These are phyloP conservation scores for Pristionchus entomophagus DNA, from an alignment of 2,888 invertebrate species.

Conservation along the genomic window DNA sequence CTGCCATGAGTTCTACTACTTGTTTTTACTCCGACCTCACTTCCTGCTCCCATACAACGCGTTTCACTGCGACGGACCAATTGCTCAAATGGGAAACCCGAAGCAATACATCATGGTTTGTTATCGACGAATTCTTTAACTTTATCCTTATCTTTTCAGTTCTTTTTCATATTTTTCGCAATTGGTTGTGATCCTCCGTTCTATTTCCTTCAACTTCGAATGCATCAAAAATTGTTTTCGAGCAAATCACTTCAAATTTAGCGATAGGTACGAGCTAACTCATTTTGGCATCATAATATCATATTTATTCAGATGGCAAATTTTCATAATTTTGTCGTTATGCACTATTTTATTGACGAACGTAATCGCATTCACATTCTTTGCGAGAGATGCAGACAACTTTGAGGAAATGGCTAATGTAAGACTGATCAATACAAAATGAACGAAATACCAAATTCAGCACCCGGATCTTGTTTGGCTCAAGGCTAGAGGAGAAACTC, in stretches of 20 bases:
- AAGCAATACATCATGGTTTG: not conserved
- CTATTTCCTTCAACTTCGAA: not conserved
- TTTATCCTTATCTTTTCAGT: too few species aligned
- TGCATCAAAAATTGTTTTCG: not conserved
- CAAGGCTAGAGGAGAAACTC: not conserved
- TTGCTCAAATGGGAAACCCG: not conserved
- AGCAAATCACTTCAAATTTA: not conserved
- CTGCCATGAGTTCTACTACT: not conserved
- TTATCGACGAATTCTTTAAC: too few species aligned
- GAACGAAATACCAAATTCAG: not conserved
- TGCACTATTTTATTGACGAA: too few species aligned
- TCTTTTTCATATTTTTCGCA: not conserved
- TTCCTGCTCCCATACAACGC: not conserved
- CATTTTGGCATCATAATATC: too few species aligned
- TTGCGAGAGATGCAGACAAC: not conserved
- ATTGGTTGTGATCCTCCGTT: not conserved
- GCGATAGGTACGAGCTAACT: not conserved
- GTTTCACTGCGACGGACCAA: not conserved
- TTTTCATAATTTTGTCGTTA: too few species aligned
- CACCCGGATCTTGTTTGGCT: not conserved
- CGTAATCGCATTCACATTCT: not conserved
- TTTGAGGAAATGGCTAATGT: not conserved
- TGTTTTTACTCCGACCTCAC: not conserved
- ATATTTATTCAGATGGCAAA: too few species aligned
- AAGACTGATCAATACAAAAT: too few species aligned